Evolutionary conservation across 2,888 invertebrate genomes (phyloP), one percentile per base, ranked within the genome.

Genomic region (Pollenia amentaria): DNA sequence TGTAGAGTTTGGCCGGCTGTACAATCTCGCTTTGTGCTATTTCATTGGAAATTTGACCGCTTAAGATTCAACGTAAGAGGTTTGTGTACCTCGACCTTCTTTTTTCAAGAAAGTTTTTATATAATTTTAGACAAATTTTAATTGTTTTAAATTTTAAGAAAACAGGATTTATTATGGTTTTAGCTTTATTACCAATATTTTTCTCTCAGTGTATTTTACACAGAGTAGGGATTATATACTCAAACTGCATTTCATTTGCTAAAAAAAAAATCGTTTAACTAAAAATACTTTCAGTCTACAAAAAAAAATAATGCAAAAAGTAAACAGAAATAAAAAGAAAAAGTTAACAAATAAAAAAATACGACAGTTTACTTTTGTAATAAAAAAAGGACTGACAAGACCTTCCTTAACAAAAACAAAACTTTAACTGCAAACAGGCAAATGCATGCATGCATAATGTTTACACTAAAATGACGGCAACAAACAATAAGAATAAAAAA

Each of bases 381-480:
- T 62, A 78, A 72, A 69, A 80, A 62, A 29, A 18, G 29, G 14
- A 62, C n/a, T 62, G 70, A 84, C 80, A 86, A 84, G 82, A 86
- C 84, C 81, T 83, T 84, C 72, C 84, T 75, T 77, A 80, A 83
- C 53, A 87, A 69, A 65, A 75, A 44, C 9, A 81, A 69, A n/a
- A 48, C 29, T 29, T 7, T 65, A 64, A 62, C 14, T 57, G 72
- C 16, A 72, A 72, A 67, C 14, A 60, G 14, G 40, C 60, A 78
- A 48, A 78, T 72, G 48, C 69, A 79, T 78, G 64, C 64, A 73
- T 40, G 55, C 67, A 48, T 44, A 42, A 51, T 60, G 38, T 18
- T 69, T 69, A 75, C 69, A 60, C 7, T 14, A 0, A 29, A 40
- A 55, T 29, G 9, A 69, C 11, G 53, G 21, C 38, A 48, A 21